Conservation (phyloP, 2,797 vertebrate species). For the Sarcophilus harrisii region DNA sequence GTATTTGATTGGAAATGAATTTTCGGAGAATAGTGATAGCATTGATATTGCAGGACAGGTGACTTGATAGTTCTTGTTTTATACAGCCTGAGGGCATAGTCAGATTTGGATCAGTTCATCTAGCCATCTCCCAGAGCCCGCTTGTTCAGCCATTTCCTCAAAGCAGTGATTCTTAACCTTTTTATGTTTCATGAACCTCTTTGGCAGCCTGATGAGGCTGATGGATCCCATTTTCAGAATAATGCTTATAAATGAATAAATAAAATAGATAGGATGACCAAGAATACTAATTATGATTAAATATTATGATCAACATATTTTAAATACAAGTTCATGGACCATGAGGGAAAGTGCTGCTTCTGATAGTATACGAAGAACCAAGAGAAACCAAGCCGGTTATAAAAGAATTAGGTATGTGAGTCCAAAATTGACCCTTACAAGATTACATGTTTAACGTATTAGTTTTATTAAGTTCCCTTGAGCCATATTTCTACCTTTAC, state of each 20-base stretch:
- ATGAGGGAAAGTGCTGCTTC: not conserved
- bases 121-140: not conserved
- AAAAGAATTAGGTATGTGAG: not conserved
- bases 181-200: not conserved
- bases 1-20: not conserved
- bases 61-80: not conserved
- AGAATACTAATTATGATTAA: not conserved
- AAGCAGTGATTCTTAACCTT: not conserved
- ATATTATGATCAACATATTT: not conserved
- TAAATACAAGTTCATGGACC: not conserved
- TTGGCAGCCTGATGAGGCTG: not conserved
- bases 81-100: not conserved
- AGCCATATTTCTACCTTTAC: not conserved
- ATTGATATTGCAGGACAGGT: not conserved
- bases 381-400: not conserved
- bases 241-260: not conserved
- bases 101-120: not conserved
- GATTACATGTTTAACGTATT: slow-evolving; percentile 2
- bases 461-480: not conserved
- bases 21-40: not conserved
- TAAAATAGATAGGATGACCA: not conserved
- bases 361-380: not conserved
- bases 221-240: not conserved
- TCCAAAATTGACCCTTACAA: not conserved
- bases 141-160: not conserved